These are phyloP conservation scores for Tor tambroides DNA, from an alignment of 2,113 vertebrate species.

Conservation along the genomic window DNA sequence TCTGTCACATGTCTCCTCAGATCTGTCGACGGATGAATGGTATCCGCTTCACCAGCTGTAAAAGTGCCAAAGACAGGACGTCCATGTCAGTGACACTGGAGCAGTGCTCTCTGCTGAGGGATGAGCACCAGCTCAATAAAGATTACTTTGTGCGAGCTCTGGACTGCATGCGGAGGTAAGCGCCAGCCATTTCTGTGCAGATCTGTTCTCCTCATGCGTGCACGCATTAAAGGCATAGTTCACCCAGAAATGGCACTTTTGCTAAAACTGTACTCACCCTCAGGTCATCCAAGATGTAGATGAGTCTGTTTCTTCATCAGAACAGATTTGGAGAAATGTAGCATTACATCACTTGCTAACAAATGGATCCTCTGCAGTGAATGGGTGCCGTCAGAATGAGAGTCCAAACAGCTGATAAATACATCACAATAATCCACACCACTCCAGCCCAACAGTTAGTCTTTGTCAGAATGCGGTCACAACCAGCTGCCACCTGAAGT, in stretches of 20 bases:
- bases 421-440: background rate
- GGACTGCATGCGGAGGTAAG: constrained; percentile 97
- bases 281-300: background rate
- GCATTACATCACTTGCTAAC: background rate
- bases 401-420: no score
- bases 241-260: no score
- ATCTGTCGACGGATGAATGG: constrained; percentile 96
- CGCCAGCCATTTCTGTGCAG: background rate
- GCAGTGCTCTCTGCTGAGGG: constrained; percentile 91
- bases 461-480: no score
- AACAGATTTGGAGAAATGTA: background rate
- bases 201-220: background rate
- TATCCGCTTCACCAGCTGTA: constrained; percentile 97
- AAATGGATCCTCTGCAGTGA: background rate
- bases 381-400: no score
- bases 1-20: constrained; percentile 67
- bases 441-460: no score
- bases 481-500: no score
- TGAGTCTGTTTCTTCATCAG: background rate
- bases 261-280: no score
- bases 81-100: constrained; percentile 98
- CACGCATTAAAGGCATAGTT: background rate
- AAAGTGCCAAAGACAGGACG: constrained; percentile 99
- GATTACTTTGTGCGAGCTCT: constrained; percentile 92
- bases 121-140: constrained; percentile 94